Base-by-base conservation (phyloP, 2,888 invertebrate genomes). In the Cheilosia vulpina region DNA sequence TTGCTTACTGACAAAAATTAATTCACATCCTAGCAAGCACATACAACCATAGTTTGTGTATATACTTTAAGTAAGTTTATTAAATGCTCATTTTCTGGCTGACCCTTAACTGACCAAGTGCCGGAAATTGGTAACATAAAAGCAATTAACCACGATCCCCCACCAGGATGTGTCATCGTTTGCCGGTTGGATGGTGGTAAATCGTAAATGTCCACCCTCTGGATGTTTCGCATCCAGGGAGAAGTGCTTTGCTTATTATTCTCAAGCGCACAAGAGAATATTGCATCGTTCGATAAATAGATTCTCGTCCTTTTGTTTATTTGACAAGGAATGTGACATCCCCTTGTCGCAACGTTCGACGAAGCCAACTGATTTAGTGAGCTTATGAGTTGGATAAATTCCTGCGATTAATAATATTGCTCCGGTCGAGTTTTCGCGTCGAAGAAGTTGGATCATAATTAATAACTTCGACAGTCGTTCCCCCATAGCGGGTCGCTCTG, bases 61-160 rank as follows among this genome's bases (percentile, higher is more conserved):
- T 69, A 41, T 27, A 43, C 53, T 72, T 60, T 52, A 58, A 73
- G 63, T 79, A 58, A 79, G 75, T 79, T 84, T 58, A 84, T 84
- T 71, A 84, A 84, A 84, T 71, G 69, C 65, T 76, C 65, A 76
- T 84, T 80, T 84, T 84, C 75, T 80, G 84, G 73, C 24, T 80
- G 75, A 45, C 71, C 85, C 66, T 68, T 19, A 62, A 68, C 66
- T 58, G 68, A 72, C 81, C 81, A 72, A 85, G 76, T 77, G 85
- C 81, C 81, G 85, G 85, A 85, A 81, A 85, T 85, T 85, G 85
- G 85, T 85, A 85, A 81, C 85, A 85, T 81, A 81, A 85, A 85
- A 81, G 81, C 85, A 85, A 85, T 85, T 85, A 85, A 85, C 68
- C 63, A 63, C 45, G 19, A 62, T 47, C 69, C 62, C 79, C 84